phyloP scores from a whole-genome alignment of 2,888 invertebrate genomes.

The Hydrotaea diabolus region DNA sequence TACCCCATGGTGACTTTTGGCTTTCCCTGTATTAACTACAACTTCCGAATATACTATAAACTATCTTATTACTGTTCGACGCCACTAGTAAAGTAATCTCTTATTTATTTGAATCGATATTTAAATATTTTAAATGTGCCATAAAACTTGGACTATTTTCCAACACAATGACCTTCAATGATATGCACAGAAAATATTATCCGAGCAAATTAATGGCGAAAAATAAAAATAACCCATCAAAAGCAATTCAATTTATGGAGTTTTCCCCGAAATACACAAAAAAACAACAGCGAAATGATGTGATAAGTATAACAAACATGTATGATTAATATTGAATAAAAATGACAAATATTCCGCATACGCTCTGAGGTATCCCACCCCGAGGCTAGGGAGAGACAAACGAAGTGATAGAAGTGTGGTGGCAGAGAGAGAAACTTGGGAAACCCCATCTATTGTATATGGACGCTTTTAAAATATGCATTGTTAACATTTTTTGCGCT shows the following conservation, averaged over 20 bases:
- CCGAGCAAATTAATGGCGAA: neutral
- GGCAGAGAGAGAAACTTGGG: neutral
- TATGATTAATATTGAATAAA: slow-evolving; percentile 19
- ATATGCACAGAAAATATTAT: neutral
- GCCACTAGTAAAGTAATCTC: no score
- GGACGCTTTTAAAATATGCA: slow-evolving; percentile 22
- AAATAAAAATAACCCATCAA: neutral
- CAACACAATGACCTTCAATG: neutral
- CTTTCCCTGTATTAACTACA: no score
- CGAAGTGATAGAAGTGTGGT: neutral
- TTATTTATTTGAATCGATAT: neutral
- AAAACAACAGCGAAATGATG: neutral
- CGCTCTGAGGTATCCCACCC: no score
- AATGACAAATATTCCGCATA: neutral
- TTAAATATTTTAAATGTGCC: neutral
- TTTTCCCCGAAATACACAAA: neutral
- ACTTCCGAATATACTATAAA: no score
- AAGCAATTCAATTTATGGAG: slow-evolving; percentile 5
- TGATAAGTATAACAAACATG: slow-evolving; percentile 14
- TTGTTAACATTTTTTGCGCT: slow-evolving; percentile 24
- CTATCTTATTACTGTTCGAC: no score
- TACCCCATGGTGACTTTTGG: no score
- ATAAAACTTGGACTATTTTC: neutral
- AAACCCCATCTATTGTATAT: slow-evolving; percentile 1
- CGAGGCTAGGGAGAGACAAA: neutral